Percentiles rank a stretch among this genome's conserved stretches.
Evolutionary conservation across 2,113 vertebrate species (phyloP).

Genomic region (Rynchops niger): DNA sequence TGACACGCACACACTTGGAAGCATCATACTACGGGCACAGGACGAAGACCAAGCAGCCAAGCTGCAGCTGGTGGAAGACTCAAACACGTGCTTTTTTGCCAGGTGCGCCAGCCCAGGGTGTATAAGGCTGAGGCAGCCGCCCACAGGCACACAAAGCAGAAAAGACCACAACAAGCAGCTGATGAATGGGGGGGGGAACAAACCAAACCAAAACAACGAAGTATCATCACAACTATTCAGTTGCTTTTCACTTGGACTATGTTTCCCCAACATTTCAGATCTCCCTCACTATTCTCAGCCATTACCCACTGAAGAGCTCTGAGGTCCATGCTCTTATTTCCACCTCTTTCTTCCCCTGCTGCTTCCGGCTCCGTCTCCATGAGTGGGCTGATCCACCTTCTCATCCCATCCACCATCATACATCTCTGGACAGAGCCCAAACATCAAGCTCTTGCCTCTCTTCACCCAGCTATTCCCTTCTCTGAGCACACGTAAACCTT

Average conservation of each 20-base stretch:
- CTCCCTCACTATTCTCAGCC: not conserved
- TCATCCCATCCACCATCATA: not conserved
- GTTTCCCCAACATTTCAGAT: not conserved
- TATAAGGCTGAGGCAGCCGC: not conserved
- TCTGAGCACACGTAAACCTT: not conserved
- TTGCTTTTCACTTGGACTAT: not conserved
- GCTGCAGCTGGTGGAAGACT: not conserved
- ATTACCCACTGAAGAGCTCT: not conserved
- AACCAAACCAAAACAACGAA: not conserved
- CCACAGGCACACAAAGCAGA: not conserved
- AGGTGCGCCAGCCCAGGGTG: not conserved
- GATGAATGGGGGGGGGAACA: not conserved
- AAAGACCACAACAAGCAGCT: not conserved
- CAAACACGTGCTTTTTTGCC: not conserved
- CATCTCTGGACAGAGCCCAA: not conserved
- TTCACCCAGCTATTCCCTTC: not conserved
- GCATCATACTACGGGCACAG: accelerated
- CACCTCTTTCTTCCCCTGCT: not conserved
- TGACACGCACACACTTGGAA: accelerated
- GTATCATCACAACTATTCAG: not conserved
- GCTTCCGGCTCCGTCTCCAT: not conserved
- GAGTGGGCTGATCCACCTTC: not conserved
- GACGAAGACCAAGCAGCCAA: not conserved
- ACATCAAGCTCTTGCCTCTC: not conserved
- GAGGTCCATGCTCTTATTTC: not conserved